Evolutionary conservation across 64 coral and sea anemone species (phyloP).

Genomic region (Dendrophyllia cribrosa): DNA sequence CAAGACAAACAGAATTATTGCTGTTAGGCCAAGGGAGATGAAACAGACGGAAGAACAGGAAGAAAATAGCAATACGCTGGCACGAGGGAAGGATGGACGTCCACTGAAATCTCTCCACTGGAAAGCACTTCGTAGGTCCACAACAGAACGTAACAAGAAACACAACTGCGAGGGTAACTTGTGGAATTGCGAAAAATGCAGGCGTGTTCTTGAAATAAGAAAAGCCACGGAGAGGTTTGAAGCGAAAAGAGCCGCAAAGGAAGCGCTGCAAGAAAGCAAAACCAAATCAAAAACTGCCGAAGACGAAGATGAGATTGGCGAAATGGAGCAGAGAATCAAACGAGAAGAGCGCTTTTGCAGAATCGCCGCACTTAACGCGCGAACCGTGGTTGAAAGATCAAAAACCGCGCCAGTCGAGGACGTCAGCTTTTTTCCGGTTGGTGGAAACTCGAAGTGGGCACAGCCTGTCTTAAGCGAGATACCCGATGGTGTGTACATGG

Average conservation of each 20-base stretch:
- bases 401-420: neutral
- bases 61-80: neutral
- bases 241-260: constrained; percentile 17
- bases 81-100: neutral
- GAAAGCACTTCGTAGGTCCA: neutral
- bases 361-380: neutral
- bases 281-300: neutral
- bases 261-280: constrained; percentile 26
- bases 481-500: neutral
- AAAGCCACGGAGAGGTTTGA: constrained; percentile 25
- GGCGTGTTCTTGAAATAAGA: constrained; percentile 4
- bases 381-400: constrained; percentile 7
- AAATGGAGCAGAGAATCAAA: constrained; percentile 23
- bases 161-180: constrained; percentile 9
- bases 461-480: constrained; percentile 18
- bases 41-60: neutral
- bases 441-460: constrained; percentile 28
- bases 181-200: constrained; percentile 18
- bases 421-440: neutral
- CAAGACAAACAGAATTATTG: neutral
- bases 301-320: neutral
- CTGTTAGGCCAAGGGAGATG: constrained; percentile 15
- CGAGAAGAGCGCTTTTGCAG: constrained; percentile 30
- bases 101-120: constrained; percentile 37
- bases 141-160: neutral